Base-by-base conservation (phyloP, 2,113 vertebrate species). In the Centropus bengalensis region DNA sequence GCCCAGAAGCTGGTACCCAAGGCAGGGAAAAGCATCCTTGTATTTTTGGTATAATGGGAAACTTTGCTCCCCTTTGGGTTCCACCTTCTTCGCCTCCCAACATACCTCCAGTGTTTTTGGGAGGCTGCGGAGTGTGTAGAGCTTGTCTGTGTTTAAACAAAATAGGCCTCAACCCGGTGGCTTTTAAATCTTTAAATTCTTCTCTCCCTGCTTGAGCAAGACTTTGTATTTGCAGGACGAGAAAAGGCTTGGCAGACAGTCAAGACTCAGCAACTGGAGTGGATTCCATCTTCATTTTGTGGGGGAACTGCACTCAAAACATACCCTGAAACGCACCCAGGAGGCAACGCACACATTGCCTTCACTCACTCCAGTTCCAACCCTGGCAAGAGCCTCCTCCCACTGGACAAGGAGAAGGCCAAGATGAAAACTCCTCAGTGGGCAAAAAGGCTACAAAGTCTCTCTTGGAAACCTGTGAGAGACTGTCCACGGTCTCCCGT, bases 401-500 rank as follows among this genome's bases (percentile, higher is more conserved):
- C 51, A 26, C 15, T 7, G 4, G 19, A 58, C 24, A 24, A 62
- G 36, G 70, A 80, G 33, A 17, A 76, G 33, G 52, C 16, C 68
- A 58, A 79, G 40, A 75, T 12, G 44, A 54, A 54, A 89, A 69
- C 27, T 11, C 19, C 16, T 80, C 47, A 47, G 58, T 21, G 24
- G 30, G 54, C 47, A 92, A 44, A 82, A 91, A 49, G 36, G 40
- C 40, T 66, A 15, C 30, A 8, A 76, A 86, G 21, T 45, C 17
- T 74, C 15, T 67, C 54, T 30, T 63, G 42, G 32, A 66, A 63
- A 89, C 23, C 27, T 38, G 17, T 8, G 6, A 82, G 45, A 69
- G 26, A 68, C 10, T 19, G 22, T 58, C 32, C 67, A n/a, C 0
- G 0, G 40, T 76, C 28, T 0, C 0, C 26, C 5, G 0, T 3